phyloP scores from a whole-genome alignment of 1,140 invertebrate species.

The Adoxophyes honmai region DNA sequence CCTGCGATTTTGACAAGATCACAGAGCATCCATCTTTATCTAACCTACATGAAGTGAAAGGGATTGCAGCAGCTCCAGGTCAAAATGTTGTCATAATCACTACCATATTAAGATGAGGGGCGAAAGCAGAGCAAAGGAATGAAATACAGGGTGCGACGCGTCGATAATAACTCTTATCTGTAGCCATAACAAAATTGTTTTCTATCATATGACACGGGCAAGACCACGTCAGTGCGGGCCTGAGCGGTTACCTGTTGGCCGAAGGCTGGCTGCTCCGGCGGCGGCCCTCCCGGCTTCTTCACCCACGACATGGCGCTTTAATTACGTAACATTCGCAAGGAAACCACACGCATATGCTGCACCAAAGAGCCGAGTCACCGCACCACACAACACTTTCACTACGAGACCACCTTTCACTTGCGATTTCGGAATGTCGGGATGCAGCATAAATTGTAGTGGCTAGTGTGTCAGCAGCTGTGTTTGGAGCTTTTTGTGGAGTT shows the following conservation, averaged over 20 bases:
- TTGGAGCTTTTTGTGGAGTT: slow-evolving; percentile 6
- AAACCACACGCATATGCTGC: slow-evolving; percentile 61
- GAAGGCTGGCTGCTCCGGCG: slow-evolving; percentile 45
- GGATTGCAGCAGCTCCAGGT: too few species aligned
- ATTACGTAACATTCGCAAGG: slow-evolving; percentile 70
- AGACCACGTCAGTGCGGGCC: slow-evolving; percentile 55
- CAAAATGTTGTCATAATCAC: too few species aligned
- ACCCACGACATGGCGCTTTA: slow-evolving; percentile 71
- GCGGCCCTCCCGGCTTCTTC: slow-evolving; percentile 59
- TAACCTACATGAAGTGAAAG: too few species aligned
- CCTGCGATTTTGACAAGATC: too few species aligned
- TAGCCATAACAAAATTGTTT: slow-evolving; percentile 17
- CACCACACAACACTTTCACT: slow-evolving; percentile 65
- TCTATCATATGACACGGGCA: slow-evolving; percentile 51
- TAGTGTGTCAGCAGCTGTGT: slow-evolving; percentile 16
- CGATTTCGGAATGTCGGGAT: not conserved
- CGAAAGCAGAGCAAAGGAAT: too few species aligned
- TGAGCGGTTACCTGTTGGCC: slow-evolving; percentile 45
- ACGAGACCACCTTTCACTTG: slow-evolving; percentile 21
- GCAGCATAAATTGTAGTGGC: slow-evolving; percentile 12
- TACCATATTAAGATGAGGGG: too few species aligned
- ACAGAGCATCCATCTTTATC: too few species aligned
- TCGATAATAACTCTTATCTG: not conserved
- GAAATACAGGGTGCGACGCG: too few species aligned
- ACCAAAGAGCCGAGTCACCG: slow-evolving; percentile 64